Evolutionary conservation across 2,888 invertebrate species (phyloP), one percentile per base, ranked within the genome.

Genomic region (Opisthograptis luteolata): DNA sequence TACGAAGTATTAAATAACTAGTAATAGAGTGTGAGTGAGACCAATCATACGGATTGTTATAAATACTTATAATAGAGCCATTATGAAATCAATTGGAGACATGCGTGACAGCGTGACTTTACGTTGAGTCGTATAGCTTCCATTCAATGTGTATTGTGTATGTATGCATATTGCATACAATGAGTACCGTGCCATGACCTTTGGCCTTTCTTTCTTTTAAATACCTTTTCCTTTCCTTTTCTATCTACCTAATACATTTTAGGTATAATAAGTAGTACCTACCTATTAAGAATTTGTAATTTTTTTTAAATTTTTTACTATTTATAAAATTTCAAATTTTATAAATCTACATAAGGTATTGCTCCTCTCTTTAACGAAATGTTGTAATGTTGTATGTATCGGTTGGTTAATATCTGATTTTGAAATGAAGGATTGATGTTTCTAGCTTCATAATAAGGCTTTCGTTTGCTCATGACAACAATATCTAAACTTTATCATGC

Each of bases 31-130:
- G 52, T 53, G 55, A 56, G 41, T 37, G 27, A 34, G 37, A 31
- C 46, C 55, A 60, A 60, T 58, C 53, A 55, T 49, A 60, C 37
- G 9, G 52, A 53, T 27, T 55, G 28, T 41, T 36, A 46, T 31
- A 30, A 49, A 43, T 39, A 14, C 14, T 19, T 17, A 7, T 58
- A 54, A 55, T 58, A 54, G 58, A 55, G 51, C 37, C 5, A 58
- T 56, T 58, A 47, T 35, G 14, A 40, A 31, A 45, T 40, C 54
- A 57, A 51, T 52, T 52, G 54, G 14, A 42, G 43, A 46, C 45
- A 39, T 58, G 51, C 48, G 36, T 34, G 46, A 44, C 43, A 43
- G 22, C 12, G 22, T 35, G 34, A 27, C 14, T 14, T 2, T 12
- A 9, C 15, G 15, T 20, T 30, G 34, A 42, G 25, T 43, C 37